These are phyloP conservation scores for Eupelmus urozonus DNA, from an alignment of 2,888 invertebrate species.

Conservation along the genomic window DNA sequence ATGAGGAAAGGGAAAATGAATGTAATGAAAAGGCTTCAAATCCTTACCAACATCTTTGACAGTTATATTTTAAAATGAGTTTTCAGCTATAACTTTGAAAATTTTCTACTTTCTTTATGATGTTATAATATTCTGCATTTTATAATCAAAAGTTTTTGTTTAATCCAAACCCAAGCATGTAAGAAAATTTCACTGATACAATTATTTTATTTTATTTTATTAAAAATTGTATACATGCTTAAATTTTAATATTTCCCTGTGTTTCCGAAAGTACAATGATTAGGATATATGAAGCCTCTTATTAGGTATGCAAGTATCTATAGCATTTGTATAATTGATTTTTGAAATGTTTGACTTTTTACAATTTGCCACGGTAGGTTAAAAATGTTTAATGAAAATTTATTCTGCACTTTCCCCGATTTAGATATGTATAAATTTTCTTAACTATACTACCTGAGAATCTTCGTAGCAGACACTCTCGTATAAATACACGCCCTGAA, in stretches of 20 bases:
- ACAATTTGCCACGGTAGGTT: conserved; percentile 27
- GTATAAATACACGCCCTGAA: conserved; percentile 46
- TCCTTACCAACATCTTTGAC: too few relatives aligned
- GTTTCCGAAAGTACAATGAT: conserved; percentile 40
- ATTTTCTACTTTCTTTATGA: too few relatives aligned
- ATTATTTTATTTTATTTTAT: background rate
- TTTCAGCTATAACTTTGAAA: too few relatives aligned
- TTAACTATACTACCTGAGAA: conserved; percentile 42
- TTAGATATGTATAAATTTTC: conserved; percentile 57
- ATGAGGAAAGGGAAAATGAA: background rate
- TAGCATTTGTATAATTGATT: too few relatives aligned
- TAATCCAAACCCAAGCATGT: too few relatives aligned
- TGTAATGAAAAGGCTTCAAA: conserved; percentile 35
- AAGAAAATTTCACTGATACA: too few relatives aligned
- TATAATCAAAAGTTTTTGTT: too few relatives aligned
- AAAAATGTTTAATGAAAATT: conserved; percentile 23
- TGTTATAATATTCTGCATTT: too few relatives aligned
- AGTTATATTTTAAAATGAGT: too few relatives aligned
- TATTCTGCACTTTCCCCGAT: conserved; percentile 29
- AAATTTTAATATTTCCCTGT: conserved; percentile 43
- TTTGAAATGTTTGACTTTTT: too few relatives aligned
- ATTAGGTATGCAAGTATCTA: too few relatives aligned
- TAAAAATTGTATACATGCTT: background rate
- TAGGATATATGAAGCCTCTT: conserved; percentile 14
- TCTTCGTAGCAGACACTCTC: conserved; percentile 14